Conservation (phyloP, 2,888 invertebrate genomes). For the Lasiommata megera region DNA sequence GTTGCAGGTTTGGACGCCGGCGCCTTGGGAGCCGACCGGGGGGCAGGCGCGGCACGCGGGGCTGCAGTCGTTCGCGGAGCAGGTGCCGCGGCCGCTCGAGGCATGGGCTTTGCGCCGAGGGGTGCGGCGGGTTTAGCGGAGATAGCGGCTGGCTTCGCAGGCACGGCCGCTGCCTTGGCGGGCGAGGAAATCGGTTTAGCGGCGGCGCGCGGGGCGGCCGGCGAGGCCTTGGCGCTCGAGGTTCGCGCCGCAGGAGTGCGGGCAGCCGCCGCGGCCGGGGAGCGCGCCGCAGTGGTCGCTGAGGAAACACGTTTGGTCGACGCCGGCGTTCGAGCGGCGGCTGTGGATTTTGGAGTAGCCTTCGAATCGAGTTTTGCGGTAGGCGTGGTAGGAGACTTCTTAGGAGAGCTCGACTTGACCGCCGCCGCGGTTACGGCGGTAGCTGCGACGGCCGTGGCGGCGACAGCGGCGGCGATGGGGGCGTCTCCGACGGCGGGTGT, state of each 20-base stretch:
- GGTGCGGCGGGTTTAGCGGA: slow-evolving; percentile 25
- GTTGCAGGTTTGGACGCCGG: slow-evolving; percentile 38
- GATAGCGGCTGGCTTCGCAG: slow-evolving; percentile 32
- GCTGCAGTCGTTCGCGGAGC: slow-evolving; percentile 24
- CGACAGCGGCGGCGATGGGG: slow-evolving; percentile 42
- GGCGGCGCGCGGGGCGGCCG: slow-evolving; percentile 48
- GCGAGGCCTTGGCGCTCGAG: slow-evolving; percentile 46
- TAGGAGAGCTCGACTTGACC: slow-evolving; percentile 37
- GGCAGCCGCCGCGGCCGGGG: slow-evolving; percentile 33
- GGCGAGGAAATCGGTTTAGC: slow-evolving; percentile 34
- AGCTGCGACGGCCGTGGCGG: slow-evolving; percentile 49
- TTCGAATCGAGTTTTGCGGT: slow-evolving; percentile 44
- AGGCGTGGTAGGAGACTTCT: slow-evolving; percentile 42
- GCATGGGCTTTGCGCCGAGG: slow-evolving; percentile 9
- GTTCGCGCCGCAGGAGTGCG: slow-evolving; percentile 32
- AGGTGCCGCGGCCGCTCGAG: slow-evolving; percentile 22
- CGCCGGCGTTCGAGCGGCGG: slow-evolving; percentile 44
- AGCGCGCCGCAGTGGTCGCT: slow-evolving; percentile 35
- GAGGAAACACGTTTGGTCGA: slow-evolving; percentile 38
- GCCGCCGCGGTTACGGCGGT: slow-evolving; percentile 44
- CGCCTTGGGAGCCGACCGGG: slow-evolving; percentile 38
- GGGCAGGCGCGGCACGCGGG: slow-evolving; percentile 25
- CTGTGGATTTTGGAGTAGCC: slow-evolving; percentile 39
- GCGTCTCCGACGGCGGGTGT: slow-evolving; percentile 47
- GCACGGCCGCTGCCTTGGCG: slow-evolving; percentile 39